Base-by-base conservation (phyloP, 1,140 invertebrate genomes). In the Drosophila littoralis region DNA sequence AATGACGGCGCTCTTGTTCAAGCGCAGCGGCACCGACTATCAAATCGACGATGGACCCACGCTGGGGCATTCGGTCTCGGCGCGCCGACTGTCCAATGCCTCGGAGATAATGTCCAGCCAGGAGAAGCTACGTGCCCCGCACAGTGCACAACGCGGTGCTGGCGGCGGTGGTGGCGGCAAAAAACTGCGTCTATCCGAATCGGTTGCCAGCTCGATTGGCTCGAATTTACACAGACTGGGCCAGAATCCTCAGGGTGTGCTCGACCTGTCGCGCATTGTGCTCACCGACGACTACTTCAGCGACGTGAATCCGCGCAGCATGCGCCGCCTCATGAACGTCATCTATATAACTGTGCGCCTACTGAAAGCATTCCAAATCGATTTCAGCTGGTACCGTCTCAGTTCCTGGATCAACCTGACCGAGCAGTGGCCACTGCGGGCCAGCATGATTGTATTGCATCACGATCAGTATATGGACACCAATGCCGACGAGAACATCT, bases 371-470 rank as follows among this genome's bases (percentile, higher is more conserved):
- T 99, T 99, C 94, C 98, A 99, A 93, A 98, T 99, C 73, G 98
- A 99, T 91, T 99, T 99, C 93, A 99, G 98, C 93, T 99, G 98
- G 98, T 98, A 99, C 93, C 96, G 98, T 77, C 93, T 99, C 73
- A 97, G 98, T 55, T 97, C 97, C 57, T 99, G 98, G 98, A 97
- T 99, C 51, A 99, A 99, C 92, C 96, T 99, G 36, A 99, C 98
- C 0, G 99, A 99, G 92, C 98, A 99, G 92, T 99, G 98, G 98
- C 98, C 98, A 0, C 98, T 98, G 92, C 94, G 98, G 63, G 97
- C 98, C 9, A 99, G 98, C 12, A 99, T 98, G 98, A 96, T 99
- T 74, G 98, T 99, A 63, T 95, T 98, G 74, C 96, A 98, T 92
- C 98, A 97, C 91, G 98, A 99, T 92, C 95, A 96, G 60, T 96